Conservation (phyloP, 2,797 vertebrate genomes). For the Menidia menidia region DNA sequence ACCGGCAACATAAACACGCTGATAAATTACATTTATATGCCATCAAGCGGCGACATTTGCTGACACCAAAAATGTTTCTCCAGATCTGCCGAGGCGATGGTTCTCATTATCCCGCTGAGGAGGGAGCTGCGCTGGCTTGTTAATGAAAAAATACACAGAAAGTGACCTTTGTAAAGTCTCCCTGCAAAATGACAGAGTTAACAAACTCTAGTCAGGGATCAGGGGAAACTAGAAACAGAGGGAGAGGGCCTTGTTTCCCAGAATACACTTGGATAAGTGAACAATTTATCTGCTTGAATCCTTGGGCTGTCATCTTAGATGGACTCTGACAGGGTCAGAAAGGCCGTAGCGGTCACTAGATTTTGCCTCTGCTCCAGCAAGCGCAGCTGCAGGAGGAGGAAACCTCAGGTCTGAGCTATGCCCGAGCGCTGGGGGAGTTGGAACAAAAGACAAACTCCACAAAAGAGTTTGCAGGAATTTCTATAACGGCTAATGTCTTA, state of each 20-base stretch:
- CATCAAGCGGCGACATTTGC: conserved; percentile 82
- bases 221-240: conserved; percentile 40
- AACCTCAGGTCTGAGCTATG: conserved; percentile 54
- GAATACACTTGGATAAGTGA: conserved; percentile 36
- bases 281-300: conserved; percentile 38
- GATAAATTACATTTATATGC: conserved; percentile 85
- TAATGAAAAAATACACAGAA: conserved; percentile 82
- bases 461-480: conserved; percentile 77
- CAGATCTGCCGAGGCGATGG: conserved; percentile 77
- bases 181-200: conserved; percentile 74
- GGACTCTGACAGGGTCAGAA: conserved; percentile 56
- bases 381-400: conserved; percentile 66
- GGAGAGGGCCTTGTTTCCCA: conserved; percentile 34
- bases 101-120: conserved; percentile 80
- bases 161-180: conserved; percentile 81
- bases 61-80: conserved; percentile 84
- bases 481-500: conserved; percentile 84
- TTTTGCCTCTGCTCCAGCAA: conserved; percentile 65
- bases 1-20: conserved; percentile 83
- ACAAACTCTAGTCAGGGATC: conserved; percentile 61
- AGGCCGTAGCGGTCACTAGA: conserved; percentile 59
- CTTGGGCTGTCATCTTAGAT: conserved; percentile 25
- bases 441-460: conserved; percentile 72
- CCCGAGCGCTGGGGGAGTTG: conserved; percentile 66
- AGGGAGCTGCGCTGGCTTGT: conserved; percentile 66